Conservation (phyloP, 2,113 vertebrate species). For the Bufo gargarizans region DNA sequence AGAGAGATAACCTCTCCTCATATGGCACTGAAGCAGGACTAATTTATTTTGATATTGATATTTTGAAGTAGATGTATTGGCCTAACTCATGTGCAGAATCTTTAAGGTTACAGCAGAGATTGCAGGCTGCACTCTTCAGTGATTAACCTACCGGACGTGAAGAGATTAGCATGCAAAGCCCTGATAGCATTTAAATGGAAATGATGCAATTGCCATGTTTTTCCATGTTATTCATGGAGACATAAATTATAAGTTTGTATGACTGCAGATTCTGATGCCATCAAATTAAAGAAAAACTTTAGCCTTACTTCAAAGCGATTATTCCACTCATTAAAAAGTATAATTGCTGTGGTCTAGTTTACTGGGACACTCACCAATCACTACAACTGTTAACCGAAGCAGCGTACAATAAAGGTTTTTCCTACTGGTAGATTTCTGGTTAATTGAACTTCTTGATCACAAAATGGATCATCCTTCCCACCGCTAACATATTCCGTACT, state of each 20-base stretch:
- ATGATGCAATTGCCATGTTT: not conserved
- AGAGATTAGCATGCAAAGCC: conserved; percentile 7
- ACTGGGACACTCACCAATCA: no score
- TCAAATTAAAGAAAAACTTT: not conserved
- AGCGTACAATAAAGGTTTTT: no score
- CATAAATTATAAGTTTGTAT: not conserved
- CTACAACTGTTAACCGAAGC: no score
- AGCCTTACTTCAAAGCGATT: not conserved
- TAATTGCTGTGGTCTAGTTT: no score
- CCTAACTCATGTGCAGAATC: conserved; percentile 21
- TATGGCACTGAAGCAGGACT: conserved; percentile 22
- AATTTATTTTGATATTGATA: conserved; percentile 46
- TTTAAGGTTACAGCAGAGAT: conserved; percentile 15
- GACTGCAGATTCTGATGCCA: not conserved
- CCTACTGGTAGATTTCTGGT: no score
- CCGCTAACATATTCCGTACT: no score
- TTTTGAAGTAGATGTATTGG: conserved; percentile 36
- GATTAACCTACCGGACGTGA: conserved; percentile 32
- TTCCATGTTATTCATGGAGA: not conserved
- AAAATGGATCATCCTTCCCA: no score
- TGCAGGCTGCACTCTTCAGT: conserved; percentile 16
- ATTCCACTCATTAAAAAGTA: no score
- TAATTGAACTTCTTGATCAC: no score
- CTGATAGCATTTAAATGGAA: not conserved
- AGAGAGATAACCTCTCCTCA: conserved; percentile 39